These are phyloP conservation scores for Chironex yamaguchii DNA, from an alignment of 30 jellyfish, hydroid and myxozoan genomes.

Conservation along the genomic window DNA sequence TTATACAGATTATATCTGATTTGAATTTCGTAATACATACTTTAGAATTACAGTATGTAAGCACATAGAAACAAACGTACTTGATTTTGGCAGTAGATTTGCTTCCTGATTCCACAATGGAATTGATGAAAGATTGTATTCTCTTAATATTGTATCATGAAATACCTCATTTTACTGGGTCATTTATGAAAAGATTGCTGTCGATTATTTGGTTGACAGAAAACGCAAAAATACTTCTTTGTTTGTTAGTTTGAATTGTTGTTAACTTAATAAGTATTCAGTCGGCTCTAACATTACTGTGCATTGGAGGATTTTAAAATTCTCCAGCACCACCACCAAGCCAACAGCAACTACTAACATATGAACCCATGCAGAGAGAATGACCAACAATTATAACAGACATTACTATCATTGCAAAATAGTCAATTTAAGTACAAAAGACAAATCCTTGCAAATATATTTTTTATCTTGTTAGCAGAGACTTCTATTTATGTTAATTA, in stretches of 20 bases:
- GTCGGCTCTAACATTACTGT: slow-evolving; percentile 86
- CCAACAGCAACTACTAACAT: slow-evolving; percentile 75
- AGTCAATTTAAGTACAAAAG: slow-evolving; percentile 91
- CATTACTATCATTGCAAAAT: slow-evolving; percentile 78
- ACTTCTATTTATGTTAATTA: slow-evolving; percentile 94
- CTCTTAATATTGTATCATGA: too few relatives aligned
- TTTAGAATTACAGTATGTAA: too few relatives aligned
- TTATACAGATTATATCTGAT: too few relatives aligned
- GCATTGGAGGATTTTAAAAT: slow-evolving; percentile 88
- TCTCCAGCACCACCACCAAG: slow-evolving; percentile 94
- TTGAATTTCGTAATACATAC: too few relatives aligned
- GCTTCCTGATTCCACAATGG: too few relatives aligned
- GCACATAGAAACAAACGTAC: too few relatives aligned
- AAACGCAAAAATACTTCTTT: slow-evolving; percentile 53
- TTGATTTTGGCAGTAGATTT: too few relatives aligned
- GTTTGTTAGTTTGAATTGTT: slow-evolving; percentile 68
- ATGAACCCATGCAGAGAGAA: slow-evolving; percentile 66
- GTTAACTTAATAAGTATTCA: slow-evolving; percentile 72
- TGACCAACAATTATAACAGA: slow-evolving; percentile 81
- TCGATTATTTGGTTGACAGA: slow-evolving; percentile 50
- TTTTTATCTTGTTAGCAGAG: slow-evolving; percentile 85
- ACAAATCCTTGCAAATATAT: slow-evolving; percentile 87
- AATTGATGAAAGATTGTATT: too few relatives aligned
- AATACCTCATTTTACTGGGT: not conserved
- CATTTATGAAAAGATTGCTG: not conserved